Evolutionary conservation across 2,888 invertebrate genomes (phyloP), one percentile per base, ranked within the genome.

Genomic region (Spisula subtruncata): DNA sequence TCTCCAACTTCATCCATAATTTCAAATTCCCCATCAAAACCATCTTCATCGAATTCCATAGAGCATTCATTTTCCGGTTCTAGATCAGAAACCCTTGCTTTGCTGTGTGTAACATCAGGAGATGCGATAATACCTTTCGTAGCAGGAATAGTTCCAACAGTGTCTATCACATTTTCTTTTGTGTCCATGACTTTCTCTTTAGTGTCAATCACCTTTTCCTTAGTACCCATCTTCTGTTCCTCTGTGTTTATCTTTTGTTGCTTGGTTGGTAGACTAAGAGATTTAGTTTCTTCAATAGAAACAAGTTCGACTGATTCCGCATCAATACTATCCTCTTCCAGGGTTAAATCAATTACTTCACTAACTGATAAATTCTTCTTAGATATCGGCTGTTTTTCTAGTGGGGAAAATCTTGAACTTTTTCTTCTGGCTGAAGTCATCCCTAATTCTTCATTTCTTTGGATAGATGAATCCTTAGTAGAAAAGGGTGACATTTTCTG

Each of bases 1-100:
- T 25, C 48, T 41, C 60, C 84, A 46, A 84, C 46, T 48, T 84
- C 71, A 84, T 71, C 71, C 8, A 12, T 84, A 46, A 48, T 29
- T 60, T 71, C 60, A 41, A 71, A 35, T 12, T 54, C 51, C 10
- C 32, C 80, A 80, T 80, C 56, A 35, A 41, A 48, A 54, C n/a
- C 51, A 18, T 41, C 32, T 32, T 79, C 48, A 75, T 35, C 75
- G 18, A 56, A 41, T 79, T 80, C 56, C 79, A 54, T 35, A 46
- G 14, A 32, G 41, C 56, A 56, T 85, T 85, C 80, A 32, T 84
- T 84, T 1, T 4, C 46, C 10, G 25, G 60, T 41, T 18, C 16
- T 8, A 0, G 2, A 54, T 32, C 25, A 82, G 8, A 16, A 5
- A 35, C 35, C 5, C 8, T 32, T 29, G 35, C 12, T 8, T 75